Base-by-base conservation (phyloP, 1,140 invertebrate genomes). In the Megalopta genalis region DNA sequence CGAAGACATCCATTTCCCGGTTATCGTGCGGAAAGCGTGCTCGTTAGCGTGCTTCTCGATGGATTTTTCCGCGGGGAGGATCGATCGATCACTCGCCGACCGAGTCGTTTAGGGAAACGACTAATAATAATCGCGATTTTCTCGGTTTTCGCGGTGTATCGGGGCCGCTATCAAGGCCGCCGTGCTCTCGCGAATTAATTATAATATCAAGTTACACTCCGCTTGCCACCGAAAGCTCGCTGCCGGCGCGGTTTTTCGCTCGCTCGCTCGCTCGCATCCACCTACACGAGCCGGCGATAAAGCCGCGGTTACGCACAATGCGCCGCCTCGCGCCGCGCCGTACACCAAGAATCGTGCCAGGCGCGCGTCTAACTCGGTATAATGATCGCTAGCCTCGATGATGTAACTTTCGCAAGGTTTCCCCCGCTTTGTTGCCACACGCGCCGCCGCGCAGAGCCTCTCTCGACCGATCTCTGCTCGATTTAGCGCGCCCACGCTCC, bases 391-490 rank as follows among this genome's bases (percentile, higher is more conserved):
- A 89, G 87, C 88, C 89, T 89, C 86, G 87, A 81, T 91, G 88
- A 91, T 89, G 88, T 89, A 90, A 90, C 89, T 86, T 86, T 90
- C 88, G 84, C 89, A 89, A 90, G 89, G 88, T 89, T 88, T 88
- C 84, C 81, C 73, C 74, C 66, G 79, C 84, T 82, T 83, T 74
- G 78, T 81, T 63, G 64, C 73, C 64, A 46, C 42, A 46, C 42
- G 42, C 42, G 42, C 42, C 42, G 42, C 27, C 21, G 60, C 54
- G 72, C 39, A 46, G 72, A 27, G 46, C 25, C 16, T 64, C 39
- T 66, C 52, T 68, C 57, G 14, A 57, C 8, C 54, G 70, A 39
- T 83, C 69, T n/a, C 52, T 60, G 65, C 69, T 79, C 81, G 70
- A 84, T 83, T 83, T 79, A 66, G 32, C 76, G 69, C 82, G 57